These are phyloP conservation scores for Caenorhabditis virilis DNA, from an alignment of 2,888 invertebrate genomes.

Conservation along the genomic window DNA sequence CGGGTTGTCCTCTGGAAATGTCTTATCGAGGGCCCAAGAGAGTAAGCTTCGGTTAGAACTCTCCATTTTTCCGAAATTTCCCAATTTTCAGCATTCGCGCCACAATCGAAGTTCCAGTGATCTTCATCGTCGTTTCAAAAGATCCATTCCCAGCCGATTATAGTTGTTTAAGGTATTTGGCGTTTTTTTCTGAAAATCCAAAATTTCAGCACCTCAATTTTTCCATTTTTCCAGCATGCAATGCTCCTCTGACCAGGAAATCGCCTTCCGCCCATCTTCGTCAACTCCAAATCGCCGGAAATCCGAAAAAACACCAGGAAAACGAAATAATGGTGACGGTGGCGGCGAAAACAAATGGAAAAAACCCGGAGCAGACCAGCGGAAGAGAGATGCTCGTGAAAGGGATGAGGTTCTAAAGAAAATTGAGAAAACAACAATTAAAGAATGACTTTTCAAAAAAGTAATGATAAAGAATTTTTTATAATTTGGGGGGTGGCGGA, in stretches of 20 bases:
- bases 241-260: constrained; percentile 26
- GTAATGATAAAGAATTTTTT: neutral
- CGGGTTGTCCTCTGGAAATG: constrained; percentile 24
- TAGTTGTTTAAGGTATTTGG: constrained; percentile 34
- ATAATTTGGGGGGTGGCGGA: too few relatives aligned
- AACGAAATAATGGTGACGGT: constrained; percentile 17
- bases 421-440: constrained; percentile 5
- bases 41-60: constrained; percentile 10
- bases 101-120: constrained; percentile 25
- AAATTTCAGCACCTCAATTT: too few relatives aligned
- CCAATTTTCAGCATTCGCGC: constrained; percentile 25
- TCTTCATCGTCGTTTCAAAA: constrained; percentile 31
- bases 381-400: constrained; percentile 17
- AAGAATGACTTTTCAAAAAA: neutral
- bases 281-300: constrained; percentile 4
- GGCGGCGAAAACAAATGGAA: constrained; percentile 28
- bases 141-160: constrained; percentile 38
- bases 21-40: constrained; percentile 31
- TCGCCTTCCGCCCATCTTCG: constrained; percentile 11
- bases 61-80: neutral
- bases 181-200: neutral
- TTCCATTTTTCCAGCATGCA: constrained; percentile 24
- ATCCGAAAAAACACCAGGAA: constrained; percentile 12
- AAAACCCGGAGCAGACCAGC: constrained; percentile 23
- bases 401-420: constrained; percentile 13